A percentile compares a stretch with the other conserved stretches of the same genome.
Conservation (phyloP, 2,888 invertebrate genomes). For the Pseudococcus longispinus region DNA sequence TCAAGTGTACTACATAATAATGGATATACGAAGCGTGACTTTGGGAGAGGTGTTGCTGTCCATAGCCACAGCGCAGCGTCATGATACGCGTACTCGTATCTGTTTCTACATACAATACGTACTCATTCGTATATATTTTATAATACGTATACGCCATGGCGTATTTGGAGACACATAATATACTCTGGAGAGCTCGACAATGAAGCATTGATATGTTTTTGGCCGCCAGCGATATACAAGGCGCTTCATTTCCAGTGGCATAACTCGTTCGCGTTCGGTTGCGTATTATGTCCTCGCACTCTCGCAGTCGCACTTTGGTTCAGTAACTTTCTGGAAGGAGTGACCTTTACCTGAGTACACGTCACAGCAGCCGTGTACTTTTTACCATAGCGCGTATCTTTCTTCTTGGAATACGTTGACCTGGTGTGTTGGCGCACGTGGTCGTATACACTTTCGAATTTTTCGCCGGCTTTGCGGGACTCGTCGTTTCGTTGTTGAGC, state of each 20-base stretch:
- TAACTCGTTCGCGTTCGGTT: constrained; percentile 40
- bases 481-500: too few relatives aligned
- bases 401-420: constrained; percentile 27
- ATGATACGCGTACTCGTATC: neutral
- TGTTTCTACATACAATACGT: neutral
- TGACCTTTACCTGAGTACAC: constrained; percentile 20
- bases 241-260: constrained; percentile 2
- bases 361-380: constrained; percentile 8
- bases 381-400: neutral
- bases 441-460: neutral
- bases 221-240: neutral
- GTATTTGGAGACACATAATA: constrained; percentile 19
- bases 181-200: neutral
- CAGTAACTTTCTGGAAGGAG: constrained; percentile 25
- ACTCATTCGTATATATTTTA: neutral
- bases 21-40: constrained; percentile 15
- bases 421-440: constrained; percentile 21
- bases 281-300: constrained; percentile 10
- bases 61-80: neutral
- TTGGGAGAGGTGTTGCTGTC: neutral
- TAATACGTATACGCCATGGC: neutral
- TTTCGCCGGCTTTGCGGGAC: neutral
- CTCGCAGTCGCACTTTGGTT: neutral
- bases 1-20: neutral
- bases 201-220: constrained; percentile 7